Conservation (phyloP, 2,797 vertebrate genomes). For the Melopsittacus undulatus region DNA sequence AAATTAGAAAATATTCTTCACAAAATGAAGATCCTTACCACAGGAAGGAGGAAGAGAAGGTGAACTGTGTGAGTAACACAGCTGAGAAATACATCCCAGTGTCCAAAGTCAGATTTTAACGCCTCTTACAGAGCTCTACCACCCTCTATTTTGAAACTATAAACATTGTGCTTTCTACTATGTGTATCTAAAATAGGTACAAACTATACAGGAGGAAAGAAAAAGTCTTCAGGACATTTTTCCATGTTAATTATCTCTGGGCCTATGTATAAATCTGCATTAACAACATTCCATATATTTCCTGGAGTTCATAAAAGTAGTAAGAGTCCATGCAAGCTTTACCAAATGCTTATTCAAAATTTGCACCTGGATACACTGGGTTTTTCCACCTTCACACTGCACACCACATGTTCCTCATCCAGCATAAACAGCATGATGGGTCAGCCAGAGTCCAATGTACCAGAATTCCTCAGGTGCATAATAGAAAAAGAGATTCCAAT, state of each 20-base stretch:
- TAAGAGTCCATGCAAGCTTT: background rate
- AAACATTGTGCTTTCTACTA: background rate
- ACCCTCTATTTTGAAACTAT: background rate
- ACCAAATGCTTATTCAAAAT: conserved; percentile 19
- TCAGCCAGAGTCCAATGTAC: conserved; percentile 63
- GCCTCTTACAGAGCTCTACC: background rate
- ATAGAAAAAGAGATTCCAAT: conserved; percentile 27
- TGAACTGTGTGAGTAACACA: background rate
- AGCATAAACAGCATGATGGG: conserved; percentile 35
- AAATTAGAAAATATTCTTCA: background rate
- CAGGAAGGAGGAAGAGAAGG: background rate
- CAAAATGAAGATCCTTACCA: background rate
- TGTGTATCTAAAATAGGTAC: background rate
- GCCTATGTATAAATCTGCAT: background rate
- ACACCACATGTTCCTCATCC: conserved; percentile 59
- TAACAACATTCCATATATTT: background rate
- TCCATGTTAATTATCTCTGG: background rate
- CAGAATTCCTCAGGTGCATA: conserved; percentile 56
- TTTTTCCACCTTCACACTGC: conserved; percentile 46
- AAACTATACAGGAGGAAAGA: background rate
- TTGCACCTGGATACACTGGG: conserved; percentile 52
- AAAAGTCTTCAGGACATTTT: background rate
- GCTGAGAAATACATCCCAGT: background rate
- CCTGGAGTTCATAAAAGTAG: background rate
- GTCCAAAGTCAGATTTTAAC: background rate